A percentile compares a stretch with the other conserved stretches of the same genome.
phyloP scores from a whole-genome alignment of 2,113 vertebrate species.

The Candoia aspera region DNA sequence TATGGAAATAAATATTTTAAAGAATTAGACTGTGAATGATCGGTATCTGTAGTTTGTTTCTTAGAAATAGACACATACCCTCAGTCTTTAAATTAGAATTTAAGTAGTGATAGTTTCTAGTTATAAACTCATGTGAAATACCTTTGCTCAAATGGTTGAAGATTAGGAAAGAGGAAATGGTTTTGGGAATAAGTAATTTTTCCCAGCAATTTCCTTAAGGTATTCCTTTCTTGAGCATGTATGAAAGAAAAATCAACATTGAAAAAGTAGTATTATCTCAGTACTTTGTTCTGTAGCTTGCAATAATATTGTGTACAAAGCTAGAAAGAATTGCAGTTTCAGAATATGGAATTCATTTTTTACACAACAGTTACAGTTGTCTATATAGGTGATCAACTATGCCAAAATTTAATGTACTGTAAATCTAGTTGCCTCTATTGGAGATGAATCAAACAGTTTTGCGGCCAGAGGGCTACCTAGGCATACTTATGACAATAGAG shows the following conservation, averaged over 20 bases:
- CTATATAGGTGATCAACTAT: neutral
- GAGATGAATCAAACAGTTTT: neutral
- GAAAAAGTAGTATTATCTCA: neutral
- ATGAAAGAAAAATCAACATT: neutral
- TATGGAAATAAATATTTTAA: neutral
- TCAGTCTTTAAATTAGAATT: neutral
- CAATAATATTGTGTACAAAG: neutral
- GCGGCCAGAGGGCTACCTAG: no score
- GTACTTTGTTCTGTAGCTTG: neutral
- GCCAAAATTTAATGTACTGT: neutral
- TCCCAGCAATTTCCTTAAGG: neutral
- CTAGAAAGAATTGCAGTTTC: neutral
- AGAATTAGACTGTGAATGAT: neutral
- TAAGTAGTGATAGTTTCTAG: neutral
- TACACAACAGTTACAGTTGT: neutral
- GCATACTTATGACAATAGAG: neutral
- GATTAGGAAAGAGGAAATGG: neutral
- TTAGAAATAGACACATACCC: neutral
- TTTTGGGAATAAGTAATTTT: neutral
- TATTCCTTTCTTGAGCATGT: neutral
- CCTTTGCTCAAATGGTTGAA: neutral
- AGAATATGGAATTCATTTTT: neutral
- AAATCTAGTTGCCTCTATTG: neutral
- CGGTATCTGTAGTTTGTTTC: neutral
- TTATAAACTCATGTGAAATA: neutral